phyloP scores from a whole-genome alignment of 2,797 vertebrate species.

The Okamejei kenojei region DNA sequence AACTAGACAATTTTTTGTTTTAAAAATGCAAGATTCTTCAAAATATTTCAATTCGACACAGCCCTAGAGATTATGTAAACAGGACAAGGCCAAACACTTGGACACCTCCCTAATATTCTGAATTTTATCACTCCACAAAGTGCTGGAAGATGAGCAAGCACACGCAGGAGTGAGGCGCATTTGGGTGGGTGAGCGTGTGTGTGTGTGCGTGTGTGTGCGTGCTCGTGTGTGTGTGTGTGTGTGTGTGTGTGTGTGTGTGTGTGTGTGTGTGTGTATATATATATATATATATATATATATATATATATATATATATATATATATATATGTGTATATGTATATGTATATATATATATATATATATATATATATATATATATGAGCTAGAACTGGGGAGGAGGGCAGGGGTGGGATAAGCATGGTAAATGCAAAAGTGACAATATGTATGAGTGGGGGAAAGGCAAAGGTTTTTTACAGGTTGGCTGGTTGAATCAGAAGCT shows the following conservation, averaged over 20 bases:
- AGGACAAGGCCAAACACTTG: constrained; percentile 29
- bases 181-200: not conserved
- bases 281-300: too few species aligned
- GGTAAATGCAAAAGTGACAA: constrained; percentile 7
- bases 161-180: not conserved
- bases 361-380: too few species aligned
- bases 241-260: not conserved
- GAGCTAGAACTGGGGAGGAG: too few species aligned
- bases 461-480: not conserved
- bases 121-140: constrained; percentile 19
- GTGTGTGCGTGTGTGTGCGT: not conserved
- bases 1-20: not conserved
- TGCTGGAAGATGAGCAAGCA: constrained; percentile 10
- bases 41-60: constrained; percentile 25
- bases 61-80: constrained; percentile 31
- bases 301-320: too few species aligned
- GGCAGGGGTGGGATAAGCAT: not conserved
- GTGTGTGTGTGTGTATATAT: too few species aligned
- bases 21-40: constrained; percentile 2
- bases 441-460: not conserved
- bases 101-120: constrained; percentile 17
- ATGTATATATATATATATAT: too few species aligned
- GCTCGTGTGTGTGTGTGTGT: not conserved
- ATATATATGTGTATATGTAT: too few species aligned
- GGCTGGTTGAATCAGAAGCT: not conserved